phyloP scores from a whole-genome alignment of 2,888 invertebrate genomes.

The Tridacna gigas region DNA sequence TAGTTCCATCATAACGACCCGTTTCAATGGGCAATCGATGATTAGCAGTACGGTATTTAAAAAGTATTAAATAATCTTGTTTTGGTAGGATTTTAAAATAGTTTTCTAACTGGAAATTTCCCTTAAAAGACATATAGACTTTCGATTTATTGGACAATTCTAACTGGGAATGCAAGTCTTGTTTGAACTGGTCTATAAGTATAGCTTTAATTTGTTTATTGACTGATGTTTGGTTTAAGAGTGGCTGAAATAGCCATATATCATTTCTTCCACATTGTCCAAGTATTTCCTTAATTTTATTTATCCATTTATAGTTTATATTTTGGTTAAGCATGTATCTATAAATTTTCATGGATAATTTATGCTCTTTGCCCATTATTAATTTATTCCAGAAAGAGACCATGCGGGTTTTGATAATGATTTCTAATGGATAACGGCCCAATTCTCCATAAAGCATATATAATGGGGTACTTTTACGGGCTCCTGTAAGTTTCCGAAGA shows the following conservation, averaged over 20 bases:
- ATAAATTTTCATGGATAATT: neutral
- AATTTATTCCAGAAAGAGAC: conserved; percentile 13
- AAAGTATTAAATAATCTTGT: neutral
- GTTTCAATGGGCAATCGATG: conserved; percentile 22
- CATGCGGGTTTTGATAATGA: conserved; percentile 29
- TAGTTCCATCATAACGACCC: conserved; percentile 8
- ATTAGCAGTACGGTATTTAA: conserved; percentile 14
- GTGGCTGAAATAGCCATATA: conserved; percentile 2
- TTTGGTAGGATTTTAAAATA: neutral
- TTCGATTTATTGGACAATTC: neutral
- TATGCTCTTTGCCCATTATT: neutral
- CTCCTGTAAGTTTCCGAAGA: conserved; percentile 14
- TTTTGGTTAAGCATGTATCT: neutral
- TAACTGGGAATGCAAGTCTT: neutral
- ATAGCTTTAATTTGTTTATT: neutral
- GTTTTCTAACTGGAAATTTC: neutral
- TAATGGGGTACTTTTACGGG: conserved; percentile 14
- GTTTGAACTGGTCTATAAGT: conserved; percentile 9
- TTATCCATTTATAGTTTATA: conserved; percentile 24
- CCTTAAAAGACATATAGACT: conserved; percentile 3
- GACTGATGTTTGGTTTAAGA: neutral
- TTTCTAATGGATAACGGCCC: neutral
- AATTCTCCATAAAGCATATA: conserved; percentile 36
- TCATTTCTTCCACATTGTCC: neutral
- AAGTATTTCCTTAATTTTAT: conserved; percentile 5